Percentiles rank a stretch among this genome's conserved stretches.
Evolutionary conservation across 2,113 vertebrate genomes (phyloP).

Genomic region (Polypterus bichir): DNA sequence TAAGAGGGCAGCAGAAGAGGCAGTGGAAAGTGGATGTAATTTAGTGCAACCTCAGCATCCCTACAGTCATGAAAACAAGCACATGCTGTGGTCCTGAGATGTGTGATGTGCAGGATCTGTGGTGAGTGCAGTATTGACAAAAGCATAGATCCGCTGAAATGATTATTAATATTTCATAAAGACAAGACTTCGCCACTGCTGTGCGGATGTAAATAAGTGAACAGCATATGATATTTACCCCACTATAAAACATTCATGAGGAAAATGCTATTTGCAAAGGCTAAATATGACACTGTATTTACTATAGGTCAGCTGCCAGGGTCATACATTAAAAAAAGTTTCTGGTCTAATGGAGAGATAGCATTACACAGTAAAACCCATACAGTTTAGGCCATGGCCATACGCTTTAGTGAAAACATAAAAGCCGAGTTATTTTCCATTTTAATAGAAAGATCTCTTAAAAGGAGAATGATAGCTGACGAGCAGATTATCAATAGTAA

Average conservation of each 20-base stretch:
- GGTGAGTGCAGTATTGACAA: slow-evolving; percentile 45
- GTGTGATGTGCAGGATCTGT: slow-evolving; percentile 25
- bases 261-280: slow-evolving; percentile 57
- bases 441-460: neutral
- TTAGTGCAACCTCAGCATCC: slow-evolving; percentile 22
- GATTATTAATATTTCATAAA: slow-evolving; percentile 65
- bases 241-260: slow-evolving; percentile 64
- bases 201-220: slow-evolving; percentile 69
- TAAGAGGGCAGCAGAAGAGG: neutral
- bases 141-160: slow-evolving; percentile 56
- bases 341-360: slow-evolving; percentile 52
- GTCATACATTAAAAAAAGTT: slow-evolving; percentile 53
- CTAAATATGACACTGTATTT: slow-evolving; percentile 63
- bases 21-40: slow-evolving; percentile 21
- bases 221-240: slow-evolving; percentile 66
- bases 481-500: neutral
- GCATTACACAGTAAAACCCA: slow-evolving; percentile 33
- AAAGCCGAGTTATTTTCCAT: neutral
- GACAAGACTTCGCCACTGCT: slow-evolving; percentile 56
- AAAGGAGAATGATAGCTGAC: neutral
- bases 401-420: too few relatives aligned
- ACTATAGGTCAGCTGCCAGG: slow-evolving; percentile 57
- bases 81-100: neutral
- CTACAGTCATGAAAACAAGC: neutral
- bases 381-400: slow-evolving; percentile 21